phyloP scores from a whole-genome alignment of 2,797 vertebrate species.

The Lateolabrax maculatus region DNA sequence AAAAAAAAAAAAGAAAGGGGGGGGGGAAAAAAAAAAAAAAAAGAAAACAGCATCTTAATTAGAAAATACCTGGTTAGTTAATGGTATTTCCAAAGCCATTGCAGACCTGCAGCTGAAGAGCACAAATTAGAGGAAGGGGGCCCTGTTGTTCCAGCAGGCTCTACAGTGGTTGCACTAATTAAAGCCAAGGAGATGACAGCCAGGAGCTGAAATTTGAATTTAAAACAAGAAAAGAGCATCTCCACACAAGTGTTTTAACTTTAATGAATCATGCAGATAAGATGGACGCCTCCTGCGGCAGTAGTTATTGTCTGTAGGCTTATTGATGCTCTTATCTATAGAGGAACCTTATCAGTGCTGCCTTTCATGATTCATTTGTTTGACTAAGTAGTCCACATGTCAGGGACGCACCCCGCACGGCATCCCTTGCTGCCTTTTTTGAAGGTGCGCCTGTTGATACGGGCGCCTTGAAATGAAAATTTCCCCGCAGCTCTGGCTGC shows the following conservation, averaged over 20 bases:
- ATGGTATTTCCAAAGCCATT: constrained; percentile 40
- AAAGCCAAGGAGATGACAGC: constrained; percentile 58
- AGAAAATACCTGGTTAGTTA: constrained; percentile 52
- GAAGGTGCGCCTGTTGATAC: constrained; percentile 34
- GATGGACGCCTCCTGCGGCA: constrained; percentile 21
- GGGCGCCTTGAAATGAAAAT: constrained; percentile 50
- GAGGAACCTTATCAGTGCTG: neutral
- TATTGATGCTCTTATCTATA: constrained; percentile 1
- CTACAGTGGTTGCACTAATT: constrained; percentile 59
- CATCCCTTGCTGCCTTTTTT: constrained; percentile 18
- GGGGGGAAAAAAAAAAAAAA: too few relatives aligned
- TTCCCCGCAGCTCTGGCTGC: constrained; percentile 9
- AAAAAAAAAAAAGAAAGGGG: too few relatives aligned
- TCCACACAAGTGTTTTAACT: constrained; percentile 56
- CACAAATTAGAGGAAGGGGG: constrained; percentile 48
- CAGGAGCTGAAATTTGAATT: constrained; percentile 47
- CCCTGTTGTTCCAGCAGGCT: constrained; percentile 49
- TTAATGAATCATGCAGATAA: constrained; percentile 21
- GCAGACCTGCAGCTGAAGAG: constrained; percentile 61
- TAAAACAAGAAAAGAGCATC: constrained; percentile 20
- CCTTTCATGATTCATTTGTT: constrained; percentile 25
- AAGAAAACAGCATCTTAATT: constrained; percentile 55
- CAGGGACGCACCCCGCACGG: constrained; percentile 27
- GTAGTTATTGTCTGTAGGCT: neutral
- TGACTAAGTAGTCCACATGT: constrained; percentile 21